Conservation (phyloP, 2,113 vertebrate genomes). For the Myrmecophaga tridactyla region DNA sequence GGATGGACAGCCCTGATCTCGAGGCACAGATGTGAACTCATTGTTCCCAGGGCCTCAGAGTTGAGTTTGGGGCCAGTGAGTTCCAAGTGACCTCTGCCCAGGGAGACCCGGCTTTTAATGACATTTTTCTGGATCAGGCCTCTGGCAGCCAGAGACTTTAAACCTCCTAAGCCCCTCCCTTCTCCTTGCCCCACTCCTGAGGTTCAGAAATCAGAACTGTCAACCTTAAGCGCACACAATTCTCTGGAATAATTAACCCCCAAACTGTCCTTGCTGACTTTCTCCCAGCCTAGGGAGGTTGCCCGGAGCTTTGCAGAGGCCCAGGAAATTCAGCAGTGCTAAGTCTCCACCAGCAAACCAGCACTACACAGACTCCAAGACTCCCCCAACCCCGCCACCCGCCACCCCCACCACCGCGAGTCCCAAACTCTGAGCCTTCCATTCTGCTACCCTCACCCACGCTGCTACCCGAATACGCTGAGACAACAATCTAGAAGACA, state of each 20-base stretch:
- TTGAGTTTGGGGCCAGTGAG: slow-evolving; percentile 67
- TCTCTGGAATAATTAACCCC: slow-evolving; percentile 71
- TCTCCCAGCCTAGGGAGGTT: neutral
- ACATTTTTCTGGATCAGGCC: slow-evolving; percentile 54
- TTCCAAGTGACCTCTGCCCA: slow-evolving; percentile 71
- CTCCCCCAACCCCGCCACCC: neutral
- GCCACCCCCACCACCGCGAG: neutral
- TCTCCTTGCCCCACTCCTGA: slow-evolving; percentile 4
- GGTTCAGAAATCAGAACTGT: slow-evolving; percentile 65
- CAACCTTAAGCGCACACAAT: slow-evolving; percentile 52
- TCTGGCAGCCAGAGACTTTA: slow-evolving; percentile 56
- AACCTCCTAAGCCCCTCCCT: slow-evolving; percentile 30
- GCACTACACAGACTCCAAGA: neutral
- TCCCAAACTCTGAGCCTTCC: neutral
- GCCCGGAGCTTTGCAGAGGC: neutral
- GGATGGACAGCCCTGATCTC: slow-evolving; percentile 48
- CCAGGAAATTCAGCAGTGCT: neutral
- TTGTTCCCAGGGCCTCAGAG: slow-evolving; percentile 62
- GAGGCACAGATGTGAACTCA: slow-evolving; percentile 54
- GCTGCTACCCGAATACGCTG: neutral
- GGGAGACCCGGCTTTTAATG: slow-evolving; percentile 43
- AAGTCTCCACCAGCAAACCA: neutral
- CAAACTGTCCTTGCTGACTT: slow-evolving; percentile 14
- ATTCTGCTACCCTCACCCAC: neutral
- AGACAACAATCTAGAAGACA: neutral